Conservation (phyloP, 2,797 vertebrate genomes). For the Argya squamiceps region DNA sequence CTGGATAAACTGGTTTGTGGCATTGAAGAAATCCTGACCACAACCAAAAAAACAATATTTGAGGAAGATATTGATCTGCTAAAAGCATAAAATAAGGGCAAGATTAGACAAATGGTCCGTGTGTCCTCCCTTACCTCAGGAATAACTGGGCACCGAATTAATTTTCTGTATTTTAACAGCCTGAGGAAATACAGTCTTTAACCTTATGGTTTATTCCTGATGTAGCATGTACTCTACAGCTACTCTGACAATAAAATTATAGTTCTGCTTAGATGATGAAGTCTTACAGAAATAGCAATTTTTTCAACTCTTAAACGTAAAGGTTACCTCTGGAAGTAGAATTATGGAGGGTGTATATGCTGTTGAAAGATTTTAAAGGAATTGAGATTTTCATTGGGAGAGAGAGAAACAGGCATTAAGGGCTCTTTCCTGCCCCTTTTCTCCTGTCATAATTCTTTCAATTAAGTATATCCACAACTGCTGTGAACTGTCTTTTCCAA, state of each 20-base stretch:
- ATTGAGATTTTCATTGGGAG: neutral
- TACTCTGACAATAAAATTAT: slow-evolving; percentile 45
- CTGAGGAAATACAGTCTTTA: slow-evolving; percentile 16
- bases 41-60: neutral
- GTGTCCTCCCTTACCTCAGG: neutral
- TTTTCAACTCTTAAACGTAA: neutral
- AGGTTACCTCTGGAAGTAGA: neutral
- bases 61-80: neutral
- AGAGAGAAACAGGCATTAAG: neutral
- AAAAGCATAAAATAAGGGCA: neutral
- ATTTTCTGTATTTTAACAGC: slow-evolving; percentile 16
- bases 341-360: neutral
- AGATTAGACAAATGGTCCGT: neutral
- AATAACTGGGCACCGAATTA: neutral
- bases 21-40: neutral
- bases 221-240: neutral
- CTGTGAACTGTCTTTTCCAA: neutral
- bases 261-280: slow-evolving; percentile 6
- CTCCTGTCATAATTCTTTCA: neutral
- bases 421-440: neutral
- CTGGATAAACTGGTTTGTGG: neutral
- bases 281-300: slow-evolving; percentile 9
- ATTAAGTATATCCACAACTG: neutral
- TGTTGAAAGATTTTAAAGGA: neutral
- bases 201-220: slow-evolving; percentile 25